Evolutionary conservation across 2,113 vertebrate species (phyloP).

Genomic region (Nycticorax nycticorax): DNA sequence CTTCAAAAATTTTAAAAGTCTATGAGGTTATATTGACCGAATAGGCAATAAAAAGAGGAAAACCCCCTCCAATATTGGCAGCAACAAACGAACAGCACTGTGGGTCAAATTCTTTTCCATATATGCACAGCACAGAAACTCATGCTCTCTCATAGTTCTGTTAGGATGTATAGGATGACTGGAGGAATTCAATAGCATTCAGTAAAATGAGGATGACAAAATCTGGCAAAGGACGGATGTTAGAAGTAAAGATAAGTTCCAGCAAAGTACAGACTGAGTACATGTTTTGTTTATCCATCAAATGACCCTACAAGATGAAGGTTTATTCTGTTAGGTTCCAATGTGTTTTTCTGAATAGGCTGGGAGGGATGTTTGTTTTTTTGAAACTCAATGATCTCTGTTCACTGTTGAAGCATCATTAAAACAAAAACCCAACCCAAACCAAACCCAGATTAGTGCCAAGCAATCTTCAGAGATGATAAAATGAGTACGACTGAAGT

Average conservation of each 20-base stretch:
- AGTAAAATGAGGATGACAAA: neutral
- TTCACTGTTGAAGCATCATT: neutral
- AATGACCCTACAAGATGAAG: neutral
- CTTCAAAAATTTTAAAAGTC: neutral
- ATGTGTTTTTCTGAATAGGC: neutral
- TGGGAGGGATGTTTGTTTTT: slow-evolving; percentile 13
- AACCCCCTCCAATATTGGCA: neutral
- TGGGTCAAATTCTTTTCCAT: neutral
- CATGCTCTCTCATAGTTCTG: neutral
- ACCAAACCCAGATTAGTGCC: slow-evolving; percentile 21
- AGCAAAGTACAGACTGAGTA: neutral
- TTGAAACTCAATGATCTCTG: neutral
- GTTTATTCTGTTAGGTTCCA: neutral
- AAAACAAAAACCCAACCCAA: slow-evolving; percentile 38
- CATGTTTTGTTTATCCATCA: neutral
- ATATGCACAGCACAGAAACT: neutral
- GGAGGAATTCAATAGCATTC: neutral
- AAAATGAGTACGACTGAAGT: slow-evolving; percentile 31
- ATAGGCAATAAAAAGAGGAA: neutral
- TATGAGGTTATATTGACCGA: neutral
- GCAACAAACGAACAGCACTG: neutral
- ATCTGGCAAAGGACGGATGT: neutral
- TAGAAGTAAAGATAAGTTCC: neutral
- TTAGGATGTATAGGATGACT: neutral
- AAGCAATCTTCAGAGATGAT: slow-evolving; percentile 25